Evolutionary conservation across 2,797 vertebrate genomes (phyloP), one percentile per base, ranked within the genome.

Genomic region (Gorsachius magnificus): DNA sequence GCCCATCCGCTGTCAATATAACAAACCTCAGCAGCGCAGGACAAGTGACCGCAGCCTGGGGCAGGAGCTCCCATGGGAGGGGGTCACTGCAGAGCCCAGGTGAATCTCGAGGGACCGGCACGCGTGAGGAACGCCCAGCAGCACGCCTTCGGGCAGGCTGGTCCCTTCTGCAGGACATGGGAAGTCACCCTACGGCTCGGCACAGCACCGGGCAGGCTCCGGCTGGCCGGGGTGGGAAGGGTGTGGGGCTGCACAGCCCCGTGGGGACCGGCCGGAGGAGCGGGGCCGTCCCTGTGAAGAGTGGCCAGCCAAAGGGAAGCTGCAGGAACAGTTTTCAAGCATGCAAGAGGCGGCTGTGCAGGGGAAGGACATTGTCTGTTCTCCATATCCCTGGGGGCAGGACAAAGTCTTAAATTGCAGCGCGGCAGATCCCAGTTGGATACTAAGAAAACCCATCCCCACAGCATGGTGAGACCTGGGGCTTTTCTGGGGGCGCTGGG

Each of bases 21-120:
- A 71, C 45, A 38, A 46, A 48, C 3, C 3, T 31, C 61, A 76
- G 66, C 36, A 87, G 41, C 9, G 13, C 20, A 46, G 56, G 75
- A 51, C 14, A 18, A 87, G 41, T 46, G 31, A 20, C 6, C 0
- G 0, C 53, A 68, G 66, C 50, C 83, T 25, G 36, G 61, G 29
- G 50, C 60, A 74, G 64, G n/a, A 69, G 7, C 58, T 90, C 45
- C 58, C 1, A 0, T 0, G 6, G 29, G 41, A 41, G 61, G 70
- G 33, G 18, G 36, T 43, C 57, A 64, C n/a, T 0, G 0, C 20
- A 63, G 70, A 89, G 70, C 57, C 66, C 74, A 19, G 19, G 31
- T 0, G 1, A 72, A 9, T 29, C 20, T 13, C 0, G 0, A 71
- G 50, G 78, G 28, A 45, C 1, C 0, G 0, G 35, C 48, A 36